A percentile compares a stretch with the other conserved stretches of the same genome.
Evolutionary conservation across 2,888 invertebrate genomes (phyloP).

Genomic region (Eupithecia subumbrata): DNA sequence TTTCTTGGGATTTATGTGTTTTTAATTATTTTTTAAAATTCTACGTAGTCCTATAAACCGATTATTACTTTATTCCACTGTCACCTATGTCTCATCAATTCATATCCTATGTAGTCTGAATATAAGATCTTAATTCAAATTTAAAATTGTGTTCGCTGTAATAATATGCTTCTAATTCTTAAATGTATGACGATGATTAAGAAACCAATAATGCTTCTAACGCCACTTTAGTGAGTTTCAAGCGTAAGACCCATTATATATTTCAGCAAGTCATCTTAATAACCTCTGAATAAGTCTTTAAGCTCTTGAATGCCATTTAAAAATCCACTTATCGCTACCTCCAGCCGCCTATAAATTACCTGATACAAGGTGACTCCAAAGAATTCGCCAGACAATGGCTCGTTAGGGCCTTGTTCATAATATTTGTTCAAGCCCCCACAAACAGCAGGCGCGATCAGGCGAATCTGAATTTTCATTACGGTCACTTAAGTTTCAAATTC

Average conservation of each 20-base stretch:
- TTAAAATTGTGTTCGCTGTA: too few species aligned
- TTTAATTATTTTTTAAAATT: too few species aligned
- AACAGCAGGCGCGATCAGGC: slow-evolving; percentile 11
- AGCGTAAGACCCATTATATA: neutral
- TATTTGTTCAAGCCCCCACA: slow-evolving; percentile 15
- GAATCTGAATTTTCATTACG: slow-evolving; percentile 19
- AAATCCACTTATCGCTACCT: slow-evolving; percentile 12
- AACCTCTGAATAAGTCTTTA: neutral
- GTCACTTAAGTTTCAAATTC: slow-evolving; percentile 6
- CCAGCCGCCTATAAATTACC: slow-evolving; percentile 21
- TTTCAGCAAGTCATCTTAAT: neutral
- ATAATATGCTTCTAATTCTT: too few species aligned
- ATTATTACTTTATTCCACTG: too few species aligned
- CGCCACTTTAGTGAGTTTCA: neutral
- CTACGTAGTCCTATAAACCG: too few species aligned
- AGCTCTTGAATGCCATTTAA: slow-evolving; percentile 7
- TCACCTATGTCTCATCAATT: too few species aligned
- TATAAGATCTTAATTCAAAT: too few species aligned
- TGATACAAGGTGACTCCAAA: slow-evolving; percentile 23
- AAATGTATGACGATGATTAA: too few species aligned
- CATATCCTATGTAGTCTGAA: too few species aligned
- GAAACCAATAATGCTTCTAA: neutral
- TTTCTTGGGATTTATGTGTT: too few species aligned
- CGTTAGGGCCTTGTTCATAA: slow-evolving; percentile 20
- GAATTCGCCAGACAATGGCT: slow-evolving; percentile 25